phyloP scores from a whole-genome alignment of 2,113 vertebrate species.

The Psilopsiagon aymara region DNA sequence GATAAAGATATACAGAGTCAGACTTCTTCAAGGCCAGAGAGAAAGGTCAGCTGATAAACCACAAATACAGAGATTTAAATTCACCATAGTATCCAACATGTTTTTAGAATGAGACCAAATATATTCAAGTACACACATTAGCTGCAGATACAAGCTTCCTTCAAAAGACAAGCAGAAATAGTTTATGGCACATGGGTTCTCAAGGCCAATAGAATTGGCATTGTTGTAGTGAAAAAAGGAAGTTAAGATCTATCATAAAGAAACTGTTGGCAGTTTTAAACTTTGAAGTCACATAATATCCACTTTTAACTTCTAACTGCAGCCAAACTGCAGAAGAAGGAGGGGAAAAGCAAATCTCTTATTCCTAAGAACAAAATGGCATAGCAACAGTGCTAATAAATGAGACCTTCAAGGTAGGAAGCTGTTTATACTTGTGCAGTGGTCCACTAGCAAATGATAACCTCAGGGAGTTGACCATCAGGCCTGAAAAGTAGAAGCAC shows the following conservation, averaged over 20 bases:
- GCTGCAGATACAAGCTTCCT: neutral
- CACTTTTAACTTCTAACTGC: constrained; percentile 4
- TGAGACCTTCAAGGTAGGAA: neutral
- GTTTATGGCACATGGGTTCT: neutral
- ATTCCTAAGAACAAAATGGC: neutral
- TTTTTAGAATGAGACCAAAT: neutral
- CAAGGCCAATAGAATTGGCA: neutral
- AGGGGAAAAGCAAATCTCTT: neutral
- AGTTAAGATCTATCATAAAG: constrained; percentile 10
- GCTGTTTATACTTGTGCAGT: neutral
- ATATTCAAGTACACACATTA: neutral
- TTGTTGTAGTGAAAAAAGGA: neutral
- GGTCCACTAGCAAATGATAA: neutral
- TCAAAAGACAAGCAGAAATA: neutral
- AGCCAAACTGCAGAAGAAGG: neutral
- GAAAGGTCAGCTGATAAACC: neutral
- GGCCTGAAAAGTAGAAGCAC: constrained; percentile 4
- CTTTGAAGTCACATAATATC: neutral
- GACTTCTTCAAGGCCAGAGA: neutral
- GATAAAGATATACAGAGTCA: neutral
- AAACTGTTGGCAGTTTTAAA: neutral
- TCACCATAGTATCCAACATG: neutral
- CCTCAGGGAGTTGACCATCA: neutral
- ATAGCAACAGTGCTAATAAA: neutral
- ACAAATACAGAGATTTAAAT: neutral